Percentiles rank a stretch among this genome's conserved stretches.
These are phyloP conservation scores for Trochalopteron elliotii DNA, from an alignment of 2,113 vertebrate genomes.

Conservation along the genomic window DNA sequence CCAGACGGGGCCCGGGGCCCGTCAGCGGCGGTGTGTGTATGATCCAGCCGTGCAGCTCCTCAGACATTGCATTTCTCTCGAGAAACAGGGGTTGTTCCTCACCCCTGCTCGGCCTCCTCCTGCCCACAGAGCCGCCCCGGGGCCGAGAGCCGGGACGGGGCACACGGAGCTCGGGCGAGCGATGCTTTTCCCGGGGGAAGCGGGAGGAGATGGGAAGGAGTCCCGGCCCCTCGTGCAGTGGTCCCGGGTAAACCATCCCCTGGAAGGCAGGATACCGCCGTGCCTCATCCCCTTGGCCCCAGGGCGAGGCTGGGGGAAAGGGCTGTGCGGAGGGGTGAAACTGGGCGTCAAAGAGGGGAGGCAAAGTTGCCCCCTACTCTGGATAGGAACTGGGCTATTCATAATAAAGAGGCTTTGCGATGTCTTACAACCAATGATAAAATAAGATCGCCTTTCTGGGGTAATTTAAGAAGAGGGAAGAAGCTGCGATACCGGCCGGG, in stretches of 20 bases:
- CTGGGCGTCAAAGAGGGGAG: not conserved
- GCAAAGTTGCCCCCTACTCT: not conserved
- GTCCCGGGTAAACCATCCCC: accelerated
- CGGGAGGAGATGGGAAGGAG: not conserved
- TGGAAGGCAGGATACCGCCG: not conserved
- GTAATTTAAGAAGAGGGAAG: not conserved
- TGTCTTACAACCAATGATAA: not conserved
- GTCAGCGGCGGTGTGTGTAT: too few species aligned
- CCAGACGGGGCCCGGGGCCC: accelerated
- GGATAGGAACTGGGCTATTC: not conserved
- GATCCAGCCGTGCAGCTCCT: not conserved
- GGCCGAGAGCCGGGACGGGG: too few species aligned
- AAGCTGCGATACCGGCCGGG: not conserved
- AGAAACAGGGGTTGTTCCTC: not conserved
- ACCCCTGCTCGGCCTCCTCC: not conserved
- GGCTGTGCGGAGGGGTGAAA: accelerated
- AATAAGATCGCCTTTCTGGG: not conserved
- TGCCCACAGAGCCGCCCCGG: not conserved
- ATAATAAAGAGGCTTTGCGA: not conserved
- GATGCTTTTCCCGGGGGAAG: too few species aligned
- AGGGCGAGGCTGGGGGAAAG: not conserved
- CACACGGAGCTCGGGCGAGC: accelerated
- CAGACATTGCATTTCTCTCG: accelerated
- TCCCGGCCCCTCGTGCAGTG: not conserved
- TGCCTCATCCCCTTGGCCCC: accelerated